Evolutionary conservation across 2,797 vertebrate genomes (phyloP), one percentile per base, ranked within the genome.

Genomic region (Helicolenus hilgendorfi): DNA sequence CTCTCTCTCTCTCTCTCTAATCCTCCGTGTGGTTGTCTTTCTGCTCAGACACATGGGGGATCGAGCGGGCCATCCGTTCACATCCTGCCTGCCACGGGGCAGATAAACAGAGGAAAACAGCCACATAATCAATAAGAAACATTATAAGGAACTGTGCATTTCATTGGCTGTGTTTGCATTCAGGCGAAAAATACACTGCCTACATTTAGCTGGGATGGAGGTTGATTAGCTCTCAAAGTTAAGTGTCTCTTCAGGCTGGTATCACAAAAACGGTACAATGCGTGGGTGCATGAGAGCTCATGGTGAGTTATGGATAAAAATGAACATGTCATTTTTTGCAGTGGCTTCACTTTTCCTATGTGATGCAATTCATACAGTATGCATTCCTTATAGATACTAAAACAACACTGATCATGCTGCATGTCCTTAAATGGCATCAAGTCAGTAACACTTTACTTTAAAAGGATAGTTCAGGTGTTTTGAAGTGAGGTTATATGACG

Each of bases 21-120:
- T 96, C 94, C 94, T 90, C 89, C 3, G 18, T 81, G 86, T 71
- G 79, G 77, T 86, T 89, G 87, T 81, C 79, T 96, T 83, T 89
- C 89, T 88, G 87, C 87, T 94, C 86, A 84, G 86, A 84, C 80
- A 79, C 92, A 92, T 63, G 71, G 72, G 89, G 81, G 86, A 89
- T 92, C 68, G 75, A 94, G 88, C 89, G 85, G 85, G 84, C 79
- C 87, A 89, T 93, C 84, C 85, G 90, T 93, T 93, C 85, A 93
- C 81, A 92, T 91, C 84, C 86, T 75, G 78, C 78, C 89, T 93
- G 86, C 84, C 81, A 95, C 59, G 71, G 86, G 72, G 81, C 75
- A 91, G 81, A 92, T 87, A 92, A 94, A 91, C 89, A 90, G 77
- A 83, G 70, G 59, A 27, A 70, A 38, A 86, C 68, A 62, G 14